Conservation (phyloP, 1,140 invertebrate species). For the Halesus radiatus region DNA sequence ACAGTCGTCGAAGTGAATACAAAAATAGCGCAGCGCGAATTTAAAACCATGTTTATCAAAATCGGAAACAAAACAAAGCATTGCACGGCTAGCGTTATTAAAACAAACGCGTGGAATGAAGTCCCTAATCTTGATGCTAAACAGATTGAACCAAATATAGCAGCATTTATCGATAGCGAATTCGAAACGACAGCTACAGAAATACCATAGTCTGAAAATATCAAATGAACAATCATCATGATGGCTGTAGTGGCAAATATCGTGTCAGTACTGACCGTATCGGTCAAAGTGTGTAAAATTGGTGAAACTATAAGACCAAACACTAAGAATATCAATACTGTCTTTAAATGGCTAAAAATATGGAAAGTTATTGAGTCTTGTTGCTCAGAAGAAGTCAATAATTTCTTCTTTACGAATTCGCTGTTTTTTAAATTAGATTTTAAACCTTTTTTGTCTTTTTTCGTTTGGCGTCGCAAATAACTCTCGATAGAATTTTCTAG, state of each 20-base stretch:
- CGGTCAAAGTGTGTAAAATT: slow-evolving; percentile 93
- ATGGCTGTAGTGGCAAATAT: slow-evolving; percentile 93
- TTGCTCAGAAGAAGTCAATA: background rate
- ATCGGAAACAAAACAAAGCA: slow-evolving; percentile 92
- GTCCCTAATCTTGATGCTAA: slow-evolving; percentile 90
- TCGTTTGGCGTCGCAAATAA: slow-evolving; percentile 20
- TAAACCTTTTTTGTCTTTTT: background rate
- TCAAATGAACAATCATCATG: slow-evolving; percentile 89
- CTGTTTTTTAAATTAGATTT: background rate
- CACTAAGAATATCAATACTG: slow-evolving; percentile 82
- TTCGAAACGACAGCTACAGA: slow-evolving; percentile 85
- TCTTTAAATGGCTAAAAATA: slow-evolving; percentile 74
- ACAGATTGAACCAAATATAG: slow-evolving; percentile 94
- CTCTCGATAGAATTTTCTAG: slow-evolving; percentile 37
- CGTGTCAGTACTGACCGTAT: slow-evolving; percentile 96
- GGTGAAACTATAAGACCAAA: slow-evolving; percentile 91
- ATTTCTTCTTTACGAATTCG: background rate
- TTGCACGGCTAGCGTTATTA: slow-evolving; percentile 87
- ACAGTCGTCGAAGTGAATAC: slow-evolving; percentile 60
- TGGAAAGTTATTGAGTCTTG: slow-evolving; percentile 53
- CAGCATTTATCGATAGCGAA: slow-evolving; percentile 90
- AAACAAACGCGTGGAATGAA: slow-evolving; percentile 88
- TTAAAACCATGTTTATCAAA: slow-evolving; percentile 75
- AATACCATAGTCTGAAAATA: slow-evolving; percentile 93
- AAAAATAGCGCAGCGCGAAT: slow-evolving; percentile 60